Evolutionary conservation across 2,888 invertebrate genomes (phyloP).

Genomic region (Belgica antarctica): DNA sequence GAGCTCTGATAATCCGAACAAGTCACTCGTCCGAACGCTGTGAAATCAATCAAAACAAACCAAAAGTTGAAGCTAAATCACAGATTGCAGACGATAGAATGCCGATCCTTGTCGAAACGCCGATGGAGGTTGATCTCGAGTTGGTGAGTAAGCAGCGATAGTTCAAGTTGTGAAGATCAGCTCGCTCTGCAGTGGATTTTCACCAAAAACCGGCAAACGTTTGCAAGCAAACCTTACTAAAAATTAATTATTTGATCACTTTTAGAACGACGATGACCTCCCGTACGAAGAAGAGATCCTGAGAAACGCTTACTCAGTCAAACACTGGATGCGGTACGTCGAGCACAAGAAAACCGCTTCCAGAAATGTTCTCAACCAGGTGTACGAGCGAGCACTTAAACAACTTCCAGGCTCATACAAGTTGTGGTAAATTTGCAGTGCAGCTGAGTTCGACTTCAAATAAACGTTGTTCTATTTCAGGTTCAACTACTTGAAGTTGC

Average conservation of each 20-base stretch:
- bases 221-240: not conserved
- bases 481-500: constrained; percentile 77
- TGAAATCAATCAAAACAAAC: not conserved
- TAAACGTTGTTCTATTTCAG: constrained; percentile 1
- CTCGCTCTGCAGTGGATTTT: not conserved
- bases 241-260: constrained; percentile 49
- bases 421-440: constrained; percentile 74
- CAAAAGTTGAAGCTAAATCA: not conserved
- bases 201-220: not conserved
- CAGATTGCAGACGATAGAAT: not conserved
- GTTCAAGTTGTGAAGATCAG: not conserved
- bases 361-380: constrained; percentile 78
- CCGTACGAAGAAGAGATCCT: constrained; percentile 98
- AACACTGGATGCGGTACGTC: constrained; percentile 97
- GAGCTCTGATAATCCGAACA: not conserved
- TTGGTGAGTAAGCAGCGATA: constrained; percentile 33
- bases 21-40: not conserved
- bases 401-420: constrained; percentile 98
- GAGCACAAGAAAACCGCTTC: constrained; percentile 89
- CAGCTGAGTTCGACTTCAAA: not conserved
- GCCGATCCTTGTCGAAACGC: constrained; percentile 23
- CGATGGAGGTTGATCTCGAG: constrained; percentile 30
- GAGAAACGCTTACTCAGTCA: constrained; percentile 94
- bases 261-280: constrained; percentile 87
- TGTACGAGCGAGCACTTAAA: constrained; percentile 94